phyloP scores from a whole-genome alignment of 2,113 vertebrate genomes.

The Plecturocebus donacophilus region DNA sequence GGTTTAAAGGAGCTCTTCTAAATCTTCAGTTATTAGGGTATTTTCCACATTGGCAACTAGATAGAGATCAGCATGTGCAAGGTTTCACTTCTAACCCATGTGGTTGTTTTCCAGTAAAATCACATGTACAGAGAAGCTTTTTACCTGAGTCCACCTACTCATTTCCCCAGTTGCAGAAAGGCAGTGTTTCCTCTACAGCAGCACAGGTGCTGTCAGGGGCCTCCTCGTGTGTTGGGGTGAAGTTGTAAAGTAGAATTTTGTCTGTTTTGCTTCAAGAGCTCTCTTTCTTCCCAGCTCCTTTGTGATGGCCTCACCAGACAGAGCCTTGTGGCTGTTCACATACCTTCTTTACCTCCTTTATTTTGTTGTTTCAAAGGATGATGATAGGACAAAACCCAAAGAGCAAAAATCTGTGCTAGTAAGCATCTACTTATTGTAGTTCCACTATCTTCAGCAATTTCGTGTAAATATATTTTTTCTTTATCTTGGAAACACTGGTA shows the following conservation, averaged over 20 bases:
- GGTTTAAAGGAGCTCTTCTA: not conserved
- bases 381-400: not conserved
- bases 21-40: not conserved
- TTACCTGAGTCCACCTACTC: not conserved
- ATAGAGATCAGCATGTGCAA: constrained; percentile 7
- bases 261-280: not conserved
- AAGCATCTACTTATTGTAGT: not conserved
- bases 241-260: not conserved
- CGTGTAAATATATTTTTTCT: not conserved
- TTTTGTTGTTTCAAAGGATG: not conserved
- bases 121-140: not conserved
- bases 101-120: constrained; percentile 60
- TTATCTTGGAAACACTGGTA: not conserved
- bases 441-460: not conserved
- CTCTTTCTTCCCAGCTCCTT: not conserved
- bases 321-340: not conserved
- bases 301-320: not conserved
- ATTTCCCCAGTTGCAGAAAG: not conserved
- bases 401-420: not conserved
- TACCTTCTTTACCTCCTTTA: not conserved
- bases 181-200: not conserved
- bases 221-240: not conserved
- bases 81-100: constrained; percentile 55
- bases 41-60: constrained; percentile 33
- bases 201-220: not conserved